phyloP scores from a whole-genome alignment of 1,140 invertebrate species.

The Drosophila ironensis region DNA sequence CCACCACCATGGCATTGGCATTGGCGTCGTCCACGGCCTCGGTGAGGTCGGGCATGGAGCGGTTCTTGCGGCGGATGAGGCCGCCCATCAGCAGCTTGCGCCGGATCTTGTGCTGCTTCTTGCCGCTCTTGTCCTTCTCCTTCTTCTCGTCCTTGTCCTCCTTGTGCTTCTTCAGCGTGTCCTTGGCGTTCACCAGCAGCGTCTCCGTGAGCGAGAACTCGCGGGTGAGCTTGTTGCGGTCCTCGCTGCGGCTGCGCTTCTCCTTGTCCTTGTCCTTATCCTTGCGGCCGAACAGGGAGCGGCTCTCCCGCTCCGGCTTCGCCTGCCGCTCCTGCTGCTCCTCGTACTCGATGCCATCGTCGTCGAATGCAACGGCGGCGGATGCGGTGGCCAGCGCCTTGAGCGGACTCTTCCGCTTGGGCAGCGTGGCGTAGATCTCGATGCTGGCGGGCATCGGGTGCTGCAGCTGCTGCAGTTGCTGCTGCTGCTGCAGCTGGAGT shows the following conservation, averaged over 20 bases:
- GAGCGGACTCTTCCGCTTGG: constrained; percentile 90
- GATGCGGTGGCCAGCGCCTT: constrained; percentile 83
- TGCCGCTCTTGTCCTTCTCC: constrained; percentile 88
- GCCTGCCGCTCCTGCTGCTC: constrained; percentile 29
- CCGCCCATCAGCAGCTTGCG: constrained; percentile 94
- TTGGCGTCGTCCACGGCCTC: constrained; percentile 84
- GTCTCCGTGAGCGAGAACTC: constrained; percentile 87
- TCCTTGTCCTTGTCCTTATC: constrained; percentile 84
- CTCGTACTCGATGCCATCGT: constrained; percentile 83
- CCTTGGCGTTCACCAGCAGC: constrained; percentile 83
- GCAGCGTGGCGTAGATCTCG: constrained; percentile 94
- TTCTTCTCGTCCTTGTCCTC: constrained; percentile 86
- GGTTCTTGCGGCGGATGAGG: constrained; percentile 92
- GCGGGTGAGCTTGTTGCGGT: constrained; percentile 88
- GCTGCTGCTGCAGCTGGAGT: constrained; percentile 86
- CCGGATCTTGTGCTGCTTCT: constrained; percentile 95
- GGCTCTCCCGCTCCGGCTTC: constrained; percentile 84
- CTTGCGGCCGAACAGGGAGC: constrained; percentile 85
- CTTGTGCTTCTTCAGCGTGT: constrained; percentile 85
- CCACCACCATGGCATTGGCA: constrained; percentile 67
- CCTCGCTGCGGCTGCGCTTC: constrained; percentile 91
- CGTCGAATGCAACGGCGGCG: constrained; percentile 77
- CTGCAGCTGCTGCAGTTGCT: constrained; percentile 90
- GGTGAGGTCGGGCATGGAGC: constrained; percentile 94
- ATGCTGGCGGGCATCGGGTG: constrained; percentile 86